A percentile compares a stretch with the other conserved stretches of the same genome.
Conservation (phyloP, 1,140 invertebrate species). For the Gonatopus flavifemur region DNA sequence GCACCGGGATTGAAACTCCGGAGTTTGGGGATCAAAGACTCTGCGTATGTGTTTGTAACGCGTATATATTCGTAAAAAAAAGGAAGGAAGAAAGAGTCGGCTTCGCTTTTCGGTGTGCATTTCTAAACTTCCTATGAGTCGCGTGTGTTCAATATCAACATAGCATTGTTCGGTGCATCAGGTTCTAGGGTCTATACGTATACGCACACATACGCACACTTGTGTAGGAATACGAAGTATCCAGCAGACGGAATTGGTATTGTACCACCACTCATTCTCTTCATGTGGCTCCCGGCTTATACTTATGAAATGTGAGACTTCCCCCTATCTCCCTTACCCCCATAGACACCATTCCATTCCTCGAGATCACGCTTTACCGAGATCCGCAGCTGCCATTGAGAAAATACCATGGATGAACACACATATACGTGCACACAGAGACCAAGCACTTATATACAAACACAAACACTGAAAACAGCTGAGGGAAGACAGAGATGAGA, state of each 20-base stretch:
- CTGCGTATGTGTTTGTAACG: too few species aligned
- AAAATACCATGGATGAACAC: constrained; percentile 11
- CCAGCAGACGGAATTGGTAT: constrained; percentile 37
- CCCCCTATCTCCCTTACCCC: constrained; percentile 12
- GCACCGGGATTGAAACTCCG: too few species aligned
- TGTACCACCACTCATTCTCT: too few species aligned
- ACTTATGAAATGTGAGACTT: constrained; percentile 40
- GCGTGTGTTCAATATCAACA: constrained; percentile 38
- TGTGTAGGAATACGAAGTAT: constrained; percentile 23
- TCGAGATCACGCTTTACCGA: constrained; percentile 17
- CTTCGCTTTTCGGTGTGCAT: constrained; percentile 23
- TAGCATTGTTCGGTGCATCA: constrained; percentile 38
- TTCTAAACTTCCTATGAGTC: constrained; percentile 26
- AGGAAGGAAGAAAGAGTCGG: too few species aligned
- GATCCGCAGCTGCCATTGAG: constrained; percentile 29
- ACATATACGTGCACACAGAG: constrained; percentile 2
- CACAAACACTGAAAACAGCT: too few species aligned
- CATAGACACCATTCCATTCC: constrained; percentile 12
- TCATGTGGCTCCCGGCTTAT: constrained; percentile 24
- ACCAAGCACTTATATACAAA: neutral
- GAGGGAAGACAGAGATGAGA: too few species aligned
- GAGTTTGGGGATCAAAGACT: too few species aligned
- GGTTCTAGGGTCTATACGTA: constrained; percentile 1
- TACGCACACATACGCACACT: constrained; percentile 4
- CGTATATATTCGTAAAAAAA: too few species aligned